phyloP scores from a whole-genome alignment of 35 echinoderm and acorn worm species.

The Strongylocentrotus purpuratus region DNA sequence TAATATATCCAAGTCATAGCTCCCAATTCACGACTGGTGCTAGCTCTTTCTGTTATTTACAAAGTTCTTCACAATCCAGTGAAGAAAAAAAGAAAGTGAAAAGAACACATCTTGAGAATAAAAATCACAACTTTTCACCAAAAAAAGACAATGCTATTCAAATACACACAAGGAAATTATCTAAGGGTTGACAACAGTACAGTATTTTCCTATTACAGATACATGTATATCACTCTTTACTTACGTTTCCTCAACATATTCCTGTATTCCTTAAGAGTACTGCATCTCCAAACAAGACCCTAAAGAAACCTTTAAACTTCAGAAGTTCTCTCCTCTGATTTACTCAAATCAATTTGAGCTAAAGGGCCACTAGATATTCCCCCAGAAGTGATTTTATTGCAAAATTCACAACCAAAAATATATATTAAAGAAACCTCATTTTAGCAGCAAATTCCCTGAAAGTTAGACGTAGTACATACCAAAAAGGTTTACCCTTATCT shows the following conservation, averaged over 20 bases:
- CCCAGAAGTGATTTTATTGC: background rate
- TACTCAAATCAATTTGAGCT: background rate
- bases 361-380: background rate
- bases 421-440: background rate
- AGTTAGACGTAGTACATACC: background rate
- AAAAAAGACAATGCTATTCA: background rate
- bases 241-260: background rate
- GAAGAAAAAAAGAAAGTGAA: background rate
- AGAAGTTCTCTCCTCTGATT: background rate
- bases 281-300: background rate
- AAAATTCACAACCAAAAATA: background rate
- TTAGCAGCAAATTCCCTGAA: background rate
- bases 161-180: background rate
- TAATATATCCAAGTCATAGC: background rate
- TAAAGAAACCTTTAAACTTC: background rate
- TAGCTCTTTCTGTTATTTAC: conserved; percentile 3
- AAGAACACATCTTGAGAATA: background rate
- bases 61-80: conserved; percentile 2
- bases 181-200: background rate
- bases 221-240: background rate
- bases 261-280: background rate
- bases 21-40: background rate
- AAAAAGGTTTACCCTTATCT: background rate
- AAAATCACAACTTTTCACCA: conserved; percentile 18
- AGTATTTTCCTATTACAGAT: background rate